Evolutionary conservation across 2,888 invertebrate genomes (phyloP).

Genomic region (Poecilus cupreus): DNA sequence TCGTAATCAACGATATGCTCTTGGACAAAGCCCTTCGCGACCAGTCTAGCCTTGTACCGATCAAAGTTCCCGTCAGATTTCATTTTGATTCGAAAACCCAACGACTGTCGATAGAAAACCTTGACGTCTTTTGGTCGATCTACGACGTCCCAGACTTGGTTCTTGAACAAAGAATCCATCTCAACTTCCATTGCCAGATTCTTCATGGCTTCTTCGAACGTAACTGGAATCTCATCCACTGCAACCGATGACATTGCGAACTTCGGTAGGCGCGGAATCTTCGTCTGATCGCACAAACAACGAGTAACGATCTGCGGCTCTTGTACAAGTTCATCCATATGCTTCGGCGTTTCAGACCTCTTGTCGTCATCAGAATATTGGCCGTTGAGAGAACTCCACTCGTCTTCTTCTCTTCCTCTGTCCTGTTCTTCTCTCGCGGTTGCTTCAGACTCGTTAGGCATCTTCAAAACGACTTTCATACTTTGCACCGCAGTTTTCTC

Average conservation of each 20-base stretch:
- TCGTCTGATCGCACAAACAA: slow-evolving; percentile 1
- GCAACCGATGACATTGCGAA: not conserved
- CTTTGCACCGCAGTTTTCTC: slow-evolving; percentile 23
- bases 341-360: not conserved
- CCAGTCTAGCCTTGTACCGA: too few species aligned
- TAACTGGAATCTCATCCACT: slow-evolving; percentile 36
- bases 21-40: slow-evolving; percentile 64
- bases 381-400: not conserved
- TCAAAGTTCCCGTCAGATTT: too few species aligned
- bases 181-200: slow-evolving; percentile 61
- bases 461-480: slow-evolving; percentile 19
- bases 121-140: slow-evolving; percentile 58
- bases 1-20: slow-evolving; percentile 64
- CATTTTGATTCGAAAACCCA: too few species aligned
- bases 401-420: too few species aligned
- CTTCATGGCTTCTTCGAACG: slow-evolving; percentile 61
- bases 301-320: slow-evolving; percentile 2
- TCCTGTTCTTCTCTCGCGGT: not conserved
- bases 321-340: not conserved
- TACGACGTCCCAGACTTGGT: slow-evolving; percentile 61
- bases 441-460: not conserved
- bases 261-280: slow-evolving; percentile 17
- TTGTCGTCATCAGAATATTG: not conserved
- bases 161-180: slow-evolving; percentile 61
- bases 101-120: too few species aligned